Evolutionary conservation across 2,797 vertebrate species (phyloP), one percentile per base, ranked within the genome.

Genomic region (Rousettus madagascariensis): DNA sequence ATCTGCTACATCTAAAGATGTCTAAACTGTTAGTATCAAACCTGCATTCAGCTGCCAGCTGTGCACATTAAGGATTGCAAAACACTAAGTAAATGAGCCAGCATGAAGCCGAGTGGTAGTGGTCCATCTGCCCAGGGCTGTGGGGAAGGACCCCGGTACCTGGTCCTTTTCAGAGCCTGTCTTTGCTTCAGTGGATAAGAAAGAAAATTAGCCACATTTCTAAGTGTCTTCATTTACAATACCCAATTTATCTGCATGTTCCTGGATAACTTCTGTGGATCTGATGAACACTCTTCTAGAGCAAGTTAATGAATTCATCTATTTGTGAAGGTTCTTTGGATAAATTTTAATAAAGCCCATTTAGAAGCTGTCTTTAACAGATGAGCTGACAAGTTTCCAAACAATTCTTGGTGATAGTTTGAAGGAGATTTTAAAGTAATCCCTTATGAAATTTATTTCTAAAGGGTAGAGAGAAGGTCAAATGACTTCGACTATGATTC

Each of bases 11-110:
- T 99, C 98, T 99, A 98, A 99, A 99, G 98, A 99, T 98, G 98
- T 99, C 98, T 99, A 99, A 99, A 99, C 98, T 98, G 98, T 99
- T 99, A 98, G 98, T 98, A 98, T 98, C 98, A 98, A 98, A 99
- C 98, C 98, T 99, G 98, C 98, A 98, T 98, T 99, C 98, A 98
- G 98, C 98, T 98, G 98, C 98, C 98, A 99, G 98, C 98, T 99
- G 98, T 98, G 98, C 98, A 98, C 98, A 99, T 99, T 99, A 99
- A 99, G 98, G 98, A 98, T 98, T 98, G 98, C 98, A 98, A 98
- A 99, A 98, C 98, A 98, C 98, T 98, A 98, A 99, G 98, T 98
- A 99, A 99, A 99, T 99, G 98, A 99, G 98, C 98, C 98, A 98
- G 98, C 98, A 95, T 98, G 98, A 98, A 98, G 98, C 98, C 1